phyloP scores from a whole-genome alignment of 2,888 invertebrate species.

The Pteria penguin region DNA sequence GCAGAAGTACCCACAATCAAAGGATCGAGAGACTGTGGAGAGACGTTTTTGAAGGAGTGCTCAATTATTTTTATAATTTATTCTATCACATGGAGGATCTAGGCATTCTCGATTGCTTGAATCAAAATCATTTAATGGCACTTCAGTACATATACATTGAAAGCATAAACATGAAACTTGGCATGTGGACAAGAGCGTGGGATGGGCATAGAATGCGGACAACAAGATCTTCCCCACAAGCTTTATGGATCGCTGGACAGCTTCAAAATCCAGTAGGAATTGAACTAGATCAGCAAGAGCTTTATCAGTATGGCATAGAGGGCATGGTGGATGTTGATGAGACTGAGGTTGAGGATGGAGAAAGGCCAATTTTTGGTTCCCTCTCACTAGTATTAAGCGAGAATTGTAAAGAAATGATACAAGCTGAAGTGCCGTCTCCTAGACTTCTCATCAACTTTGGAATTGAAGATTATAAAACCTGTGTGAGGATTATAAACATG shows the following conservation, averaged over 20 bases:
- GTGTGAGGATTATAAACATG: no score
- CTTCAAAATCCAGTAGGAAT: conserved; percentile 1
- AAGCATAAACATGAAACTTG: conserved; percentile 6
- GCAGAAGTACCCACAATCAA: conserved; percentile 29
- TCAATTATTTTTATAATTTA: conserved; percentile 9
- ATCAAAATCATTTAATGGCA: conserved; percentile 5
- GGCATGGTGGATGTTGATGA: no score
- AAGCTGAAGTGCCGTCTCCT: no score
- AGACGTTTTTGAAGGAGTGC: conserved; percentile 22
- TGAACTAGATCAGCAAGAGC: neutral
- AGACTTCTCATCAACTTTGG: no score
- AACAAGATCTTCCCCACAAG: neutral
- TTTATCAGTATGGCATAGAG: conserved; percentile 6
- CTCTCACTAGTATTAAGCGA: neutral
- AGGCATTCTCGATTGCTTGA: neutral
- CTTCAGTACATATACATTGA: neutral
- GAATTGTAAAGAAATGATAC: no score
- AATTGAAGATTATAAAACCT: no score
- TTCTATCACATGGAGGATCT: conserved; percentile 23
- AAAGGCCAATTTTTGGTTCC: neutral
- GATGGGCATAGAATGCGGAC: conserved; percentile 15
- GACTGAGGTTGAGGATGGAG: neutral
- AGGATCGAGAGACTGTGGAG: conserved; percentile 14
- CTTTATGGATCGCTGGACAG: conserved; percentile 2
- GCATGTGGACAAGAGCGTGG: conserved; percentile 19